Evolutionary conservation across 2,113 vertebrate genomes (phyloP).

Genomic region (Heterocephalus glaber): DNA sequence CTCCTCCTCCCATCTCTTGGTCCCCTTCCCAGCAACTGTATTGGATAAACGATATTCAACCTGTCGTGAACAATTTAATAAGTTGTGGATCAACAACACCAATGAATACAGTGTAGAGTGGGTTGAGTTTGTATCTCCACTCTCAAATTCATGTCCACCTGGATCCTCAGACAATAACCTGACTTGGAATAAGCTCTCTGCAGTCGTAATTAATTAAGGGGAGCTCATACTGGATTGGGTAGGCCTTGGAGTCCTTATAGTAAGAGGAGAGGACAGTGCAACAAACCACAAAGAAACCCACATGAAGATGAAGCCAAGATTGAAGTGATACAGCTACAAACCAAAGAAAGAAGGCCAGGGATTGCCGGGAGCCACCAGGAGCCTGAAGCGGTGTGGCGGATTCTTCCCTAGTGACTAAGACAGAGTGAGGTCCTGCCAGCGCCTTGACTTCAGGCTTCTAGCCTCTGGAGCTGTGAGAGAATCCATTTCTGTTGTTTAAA

Average conservation of each 20-base stretch:
- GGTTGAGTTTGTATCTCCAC: neutral
- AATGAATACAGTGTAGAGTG: neutral
- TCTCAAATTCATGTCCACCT: neutral
- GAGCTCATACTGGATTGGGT: neutral
- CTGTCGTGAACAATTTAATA: neutral
- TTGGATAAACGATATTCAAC: neutral
- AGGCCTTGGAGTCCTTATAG: neutral
- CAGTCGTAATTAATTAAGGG: neutral
- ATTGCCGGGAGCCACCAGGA: neutral
- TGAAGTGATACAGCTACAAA: neutral
- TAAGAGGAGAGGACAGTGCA: neutral
- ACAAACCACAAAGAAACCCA: neutral
- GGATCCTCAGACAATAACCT: neutral
- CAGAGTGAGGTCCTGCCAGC: neutral
- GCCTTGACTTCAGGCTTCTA: neutral
- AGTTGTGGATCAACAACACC: too few relatives aligned
- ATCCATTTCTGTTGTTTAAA: neutral
- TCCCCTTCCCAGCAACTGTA: neutral
- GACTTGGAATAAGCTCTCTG: neutral
- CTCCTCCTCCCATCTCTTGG: neutral
- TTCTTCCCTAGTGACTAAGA: neutral
- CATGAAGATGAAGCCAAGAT: neutral
- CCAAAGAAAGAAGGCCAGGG: neutral
- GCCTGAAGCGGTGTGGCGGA: too few relatives aligned
- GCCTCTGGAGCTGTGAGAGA: neutral